These are phyloP conservation scores for Nestor notabilis DNA, from an alignment of 2,113 vertebrate genomes.

Conservation along the genomic window DNA sequence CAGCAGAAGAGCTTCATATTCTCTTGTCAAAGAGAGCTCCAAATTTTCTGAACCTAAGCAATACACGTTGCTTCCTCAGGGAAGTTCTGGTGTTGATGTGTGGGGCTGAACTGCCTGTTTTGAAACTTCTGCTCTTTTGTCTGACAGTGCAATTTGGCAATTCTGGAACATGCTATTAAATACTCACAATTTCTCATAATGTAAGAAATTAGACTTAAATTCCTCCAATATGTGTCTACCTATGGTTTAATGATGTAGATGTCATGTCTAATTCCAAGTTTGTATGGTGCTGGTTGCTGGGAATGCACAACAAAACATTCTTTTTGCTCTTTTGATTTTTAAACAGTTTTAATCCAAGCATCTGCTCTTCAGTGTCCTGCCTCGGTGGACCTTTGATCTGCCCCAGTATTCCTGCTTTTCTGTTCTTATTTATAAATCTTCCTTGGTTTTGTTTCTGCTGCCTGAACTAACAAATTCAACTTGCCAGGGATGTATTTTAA, in stretches of 20 bases:
- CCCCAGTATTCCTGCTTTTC: not conserved
- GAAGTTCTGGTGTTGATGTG: not conserved
- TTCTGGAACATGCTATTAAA: not conserved
- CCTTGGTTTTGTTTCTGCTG: not conserved
- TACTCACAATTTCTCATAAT: not conserved
- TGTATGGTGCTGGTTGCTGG: not conserved
- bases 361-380: not conserved
- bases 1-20: not conserved
- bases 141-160: not conserved
- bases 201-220: not conserved
- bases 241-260: not conserved
- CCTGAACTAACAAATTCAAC: constrained; percentile 24
- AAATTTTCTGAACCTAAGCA: not conserved
- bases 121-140: not conserved
- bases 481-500: constrained; percentile 18
- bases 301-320: not conserved
- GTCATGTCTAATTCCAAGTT: not conserved
- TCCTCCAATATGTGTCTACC: not conserved
- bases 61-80: not conserved
- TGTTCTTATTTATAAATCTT: not conserved
- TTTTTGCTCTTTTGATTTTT: not conserved
- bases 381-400: not conserved
- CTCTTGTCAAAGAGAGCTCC: not conserved
- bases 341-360: not conserved
- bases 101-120: not conserved